A percentile compares a stretch with the other conserved stretches of the same genome.
These are phyloP conservation scores for Premnoplex brunnescens DNA, from an alignment of 2,797 vertebrate genomes.

Conservation along the genomic window DNA sequence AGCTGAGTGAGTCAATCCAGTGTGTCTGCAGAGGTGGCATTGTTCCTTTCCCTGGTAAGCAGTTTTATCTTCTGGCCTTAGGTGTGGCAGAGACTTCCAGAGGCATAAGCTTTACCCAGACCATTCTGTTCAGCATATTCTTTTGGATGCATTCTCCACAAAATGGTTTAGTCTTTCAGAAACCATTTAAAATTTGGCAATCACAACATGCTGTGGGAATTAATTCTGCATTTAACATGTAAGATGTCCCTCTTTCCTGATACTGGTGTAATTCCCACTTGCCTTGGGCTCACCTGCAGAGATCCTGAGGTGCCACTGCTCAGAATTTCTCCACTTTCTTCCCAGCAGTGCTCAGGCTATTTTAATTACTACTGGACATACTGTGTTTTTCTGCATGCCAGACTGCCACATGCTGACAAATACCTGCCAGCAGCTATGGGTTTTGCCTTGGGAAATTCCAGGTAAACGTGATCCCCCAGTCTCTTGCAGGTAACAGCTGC, in stretches of 20 bases:
- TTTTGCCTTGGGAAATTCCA: conserved; percentile 60
- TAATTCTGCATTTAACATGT: not conserved
- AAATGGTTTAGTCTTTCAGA: not conserved
- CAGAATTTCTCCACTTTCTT: not conserved
- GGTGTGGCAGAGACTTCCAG: not conserved
- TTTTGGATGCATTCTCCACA: not conserved
- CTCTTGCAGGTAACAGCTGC: conserved; percentile 41
- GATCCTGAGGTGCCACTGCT: not conserved
- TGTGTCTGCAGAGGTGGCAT: not conserved
- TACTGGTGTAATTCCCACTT: not conserved
- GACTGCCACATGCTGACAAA: not conserved
- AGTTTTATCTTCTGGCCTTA: not conserved
- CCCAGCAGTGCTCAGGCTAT: not conserved
- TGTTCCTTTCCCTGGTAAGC: not conserved
- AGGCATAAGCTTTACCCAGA: not conserved
- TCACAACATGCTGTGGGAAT: not conserved
- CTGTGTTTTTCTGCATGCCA: not conserved
- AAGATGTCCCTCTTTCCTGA: not conserved
- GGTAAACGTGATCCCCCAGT: conserved; percentile 8
- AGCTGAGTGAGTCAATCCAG: not conserved
- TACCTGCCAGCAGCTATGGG: not conserved
- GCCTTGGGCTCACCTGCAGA: not conserved
- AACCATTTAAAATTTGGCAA: not conserved
- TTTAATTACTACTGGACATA: not conserved
- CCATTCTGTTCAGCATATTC: not conserved